Evolutionary conservation across 37 sponge, comb jelly and placozoan species (phyloP).

Genomic region (Cliona cf. orientalis): DNA sequence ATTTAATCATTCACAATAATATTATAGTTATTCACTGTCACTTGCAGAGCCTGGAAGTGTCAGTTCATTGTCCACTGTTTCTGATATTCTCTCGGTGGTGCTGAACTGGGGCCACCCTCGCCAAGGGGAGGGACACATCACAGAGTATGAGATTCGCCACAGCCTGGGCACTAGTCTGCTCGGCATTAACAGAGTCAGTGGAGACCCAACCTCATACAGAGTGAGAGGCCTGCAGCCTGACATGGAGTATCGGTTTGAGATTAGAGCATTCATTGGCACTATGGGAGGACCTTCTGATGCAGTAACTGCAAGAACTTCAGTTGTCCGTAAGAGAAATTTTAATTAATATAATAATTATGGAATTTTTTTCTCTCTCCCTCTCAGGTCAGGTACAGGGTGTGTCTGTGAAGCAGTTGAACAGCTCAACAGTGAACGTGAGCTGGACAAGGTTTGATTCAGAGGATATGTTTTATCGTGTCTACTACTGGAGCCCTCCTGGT

Average conservation of each 20-base stretch:
- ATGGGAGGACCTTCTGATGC: background rate
- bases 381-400: slow-evolving; percentile 27
- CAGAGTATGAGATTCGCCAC: slow-evolving; percentile 23
- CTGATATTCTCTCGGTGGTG: slow-evolving; percentile 34
- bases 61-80: background rate
- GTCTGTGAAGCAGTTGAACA: background rate
- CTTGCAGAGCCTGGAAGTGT: slow-evolving; percentile 32
- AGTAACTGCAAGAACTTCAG: background rate
- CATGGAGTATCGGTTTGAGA: background rate
- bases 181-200: background rate
- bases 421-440: slow-evolving; percentile 29
- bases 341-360: background rate
- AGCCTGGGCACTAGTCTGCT: background rate
- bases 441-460: slow-evolving; percentile 20
- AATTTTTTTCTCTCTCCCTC: background rate
- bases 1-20: background rate
- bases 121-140: slow-evolving; percentile 8
- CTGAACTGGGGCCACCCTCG: slow-evolving; percentile 33
- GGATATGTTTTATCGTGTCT: slow-evolving; percentile 35
- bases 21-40: background rate
- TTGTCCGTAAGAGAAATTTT: slow-evolving; percentile 3
- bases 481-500: background rate
- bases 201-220: slow-evolving; percentile 1
- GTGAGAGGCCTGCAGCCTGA: slow-evolving; percentile 17
- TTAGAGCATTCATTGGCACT: background rate